Base-by-base conservation (phyloP, 2,113 vertebrate genomes). In the Protobothrops flavoviridis region DNA sequence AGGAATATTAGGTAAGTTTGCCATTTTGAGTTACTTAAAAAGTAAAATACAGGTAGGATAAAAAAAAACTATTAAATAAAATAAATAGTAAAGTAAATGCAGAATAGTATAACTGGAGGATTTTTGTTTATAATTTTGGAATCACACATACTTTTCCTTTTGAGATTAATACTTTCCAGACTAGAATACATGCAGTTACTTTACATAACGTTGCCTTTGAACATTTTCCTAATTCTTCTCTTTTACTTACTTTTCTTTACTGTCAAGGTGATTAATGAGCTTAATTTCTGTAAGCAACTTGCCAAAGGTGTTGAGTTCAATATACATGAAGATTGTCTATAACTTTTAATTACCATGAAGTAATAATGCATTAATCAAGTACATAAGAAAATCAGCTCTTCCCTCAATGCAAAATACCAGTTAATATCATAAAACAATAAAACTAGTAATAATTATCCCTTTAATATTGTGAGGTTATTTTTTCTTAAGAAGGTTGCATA, bases 251-350 rank as follows among this genome's bases (percentile, higher is more conserved):
- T 96, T 93, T 97, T 96, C 95, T 94, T 95, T 93, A 87, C 55
- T 95, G 95, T 97, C 94, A 93, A 55, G 87, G 92, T 98, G 98
- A 98, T 98, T 96, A 97, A 98, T 98, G 97, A 95, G 96, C 96
- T 97, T 97, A 97, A 97, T 97, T 97, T 98, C 97, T 97, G 94
- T 94, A 96, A 95, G 95, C 97, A 97, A 96, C 96, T 97, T 97
- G 97, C 97, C 95, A 97, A 97, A 97, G 96, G 64, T 96, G 97
- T 97, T 97, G 97, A 98, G 96, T 97, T 97, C 98, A 97, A 97
- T 95, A 93, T 96, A 95, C 96, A 90, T 48, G 90, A 95, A 94
- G 97, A 97, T 96, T 96, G 95, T 96, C 90, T 96, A 81, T 94
- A 96, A 96, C 93, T 89, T 97, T 97, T 97, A 97, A 98, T 98